Base-by-base conservation (phyloP, 2,797 vertebrate genomes). In the Nannoperca australis region DNA sequence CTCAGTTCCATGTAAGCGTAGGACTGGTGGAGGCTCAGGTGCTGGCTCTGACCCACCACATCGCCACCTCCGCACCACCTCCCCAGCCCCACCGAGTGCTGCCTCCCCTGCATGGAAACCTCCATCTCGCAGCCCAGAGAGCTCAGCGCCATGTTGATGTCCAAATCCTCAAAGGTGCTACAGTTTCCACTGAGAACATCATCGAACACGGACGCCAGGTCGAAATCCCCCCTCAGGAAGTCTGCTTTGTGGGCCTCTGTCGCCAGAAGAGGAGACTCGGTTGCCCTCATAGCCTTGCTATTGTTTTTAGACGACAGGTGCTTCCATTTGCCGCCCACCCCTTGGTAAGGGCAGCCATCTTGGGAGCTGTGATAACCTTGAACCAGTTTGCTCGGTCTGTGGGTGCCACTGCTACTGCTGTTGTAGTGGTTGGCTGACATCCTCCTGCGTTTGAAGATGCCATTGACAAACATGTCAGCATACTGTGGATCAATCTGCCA, bases 401-500 rank as follows among this genome's bases (percentile, higher is more conserved):
- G 92, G 17, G 85, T 1, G 55, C 77, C 22, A 1, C 71, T 0
- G 65, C 85, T 22, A 18, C 22, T 22, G n/a, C 22, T 72, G 56
- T 65, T 93, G 85, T 95, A 96, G 74, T 93, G 93, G 75, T 91
- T 94, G 3, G 95, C 88, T 1, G 96, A 96, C 95, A 96, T 96
- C 80, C 96, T 92, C 77, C 95, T 93, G 38, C 96, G 94, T 76
- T 96, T 96, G 80, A 97, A 96, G 84, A 97, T 96, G 51, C 96
- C 96, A 8, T 97, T 95, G 69, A 97, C 96, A 27, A 96, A 96
- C 96, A 96, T 97, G 87, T 97, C 94, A 0, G 95, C 95, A 1
- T 96, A 96, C 84, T 96, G 95, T 3, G 95, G 95, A 78, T 96
- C 95, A 27, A 96, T 96, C 87, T 96, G 96, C 96, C 96, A 97